A percentile compares a stretch with the other conserved stretches of the same genome.
Evolutionary conservation across 2,797 vertebrate species (phyloP).

Genomic region (Hypotaenidia philippensis): DNA sequence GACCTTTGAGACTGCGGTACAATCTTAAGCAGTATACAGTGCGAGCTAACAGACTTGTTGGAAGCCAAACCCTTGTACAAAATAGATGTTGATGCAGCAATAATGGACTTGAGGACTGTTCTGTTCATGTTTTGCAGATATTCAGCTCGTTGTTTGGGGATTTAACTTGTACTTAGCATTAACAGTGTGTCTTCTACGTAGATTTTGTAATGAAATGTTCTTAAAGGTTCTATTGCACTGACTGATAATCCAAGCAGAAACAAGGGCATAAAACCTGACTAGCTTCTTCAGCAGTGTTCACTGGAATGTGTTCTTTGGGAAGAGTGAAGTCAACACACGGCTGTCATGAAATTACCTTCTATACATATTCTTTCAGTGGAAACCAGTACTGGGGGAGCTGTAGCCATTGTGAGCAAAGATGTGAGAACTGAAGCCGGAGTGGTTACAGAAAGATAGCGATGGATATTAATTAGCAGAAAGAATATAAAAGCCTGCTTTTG

Average conservation of each 20-base stretch:
- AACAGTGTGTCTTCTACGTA: not conserved
- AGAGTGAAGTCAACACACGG: not conserved
- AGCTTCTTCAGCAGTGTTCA: not conserved
- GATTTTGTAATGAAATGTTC: not conserved
- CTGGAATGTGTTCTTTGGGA: not conserved
- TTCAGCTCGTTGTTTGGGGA: not conserved
- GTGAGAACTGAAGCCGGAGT: not conserved
- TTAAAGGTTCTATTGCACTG: not conserved
- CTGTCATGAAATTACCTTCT: not conserved
- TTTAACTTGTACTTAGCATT: not conserved
- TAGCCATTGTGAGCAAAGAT: not conserved
- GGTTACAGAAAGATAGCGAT: not conserved
- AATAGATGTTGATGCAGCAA: not conserved
- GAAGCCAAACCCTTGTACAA: not conserved
- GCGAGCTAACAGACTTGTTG: not conserved
- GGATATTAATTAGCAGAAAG: not conserved
- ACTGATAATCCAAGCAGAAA: not conserved
- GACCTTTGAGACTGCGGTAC: not conserved
- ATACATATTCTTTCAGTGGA: not conserved
- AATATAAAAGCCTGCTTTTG: not conserved
- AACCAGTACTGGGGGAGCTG: not conserved
- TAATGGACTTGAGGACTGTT: not conserved
- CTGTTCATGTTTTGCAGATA: not conserved
- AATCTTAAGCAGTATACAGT: not conserved
- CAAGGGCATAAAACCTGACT: not conserved